These are phyloP conservation scores for Ditula angustiorana DNA, from an alignment of 2,888 invertebrate genomes.

Conservation along the genomic window DNA sequence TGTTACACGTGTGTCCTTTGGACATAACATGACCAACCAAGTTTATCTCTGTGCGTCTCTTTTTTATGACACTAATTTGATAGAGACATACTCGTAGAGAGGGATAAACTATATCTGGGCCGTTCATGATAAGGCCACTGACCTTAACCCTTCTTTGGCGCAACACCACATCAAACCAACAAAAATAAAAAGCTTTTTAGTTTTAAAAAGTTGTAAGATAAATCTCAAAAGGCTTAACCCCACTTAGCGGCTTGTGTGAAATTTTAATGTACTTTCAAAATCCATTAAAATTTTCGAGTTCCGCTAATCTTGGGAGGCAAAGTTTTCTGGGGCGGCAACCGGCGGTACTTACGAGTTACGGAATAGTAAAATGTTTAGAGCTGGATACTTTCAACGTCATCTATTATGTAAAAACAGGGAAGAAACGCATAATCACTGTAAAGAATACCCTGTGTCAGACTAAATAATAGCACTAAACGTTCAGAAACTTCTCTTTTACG, in stretches of 20 bases:
- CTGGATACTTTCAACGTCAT: neutral
- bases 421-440: neutral
- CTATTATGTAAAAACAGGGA: neutral
- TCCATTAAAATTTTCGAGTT: constrained; percentile 15
- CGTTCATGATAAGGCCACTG: too few species aligned
- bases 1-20: too few species aligned
- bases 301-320: neutral
- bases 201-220: neutral
- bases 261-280: constrained; percentile 28
- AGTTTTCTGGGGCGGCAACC: neutral
- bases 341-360: neutral
- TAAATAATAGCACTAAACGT: too few species aligned
- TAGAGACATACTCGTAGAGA: too few species aligned
- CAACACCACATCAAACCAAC: too few species aligned
- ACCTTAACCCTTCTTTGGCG: too few species aligned
- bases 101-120: too few species aligned
- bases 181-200: too few species aligned
- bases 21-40: too few species aligned
- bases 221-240: neutral
- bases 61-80: too few species aligned
- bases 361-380: neutral
- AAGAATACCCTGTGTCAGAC: neutral
- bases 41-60: too few species aligned
- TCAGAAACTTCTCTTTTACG: too few species aligned
- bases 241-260: constrained; percentile 17